These are phyloP conservation scores for Phalacrocorax aristotelis DNA, from an alignment of 2,113 vertebrate genomes.

Conservation along the genomic window DNA sequence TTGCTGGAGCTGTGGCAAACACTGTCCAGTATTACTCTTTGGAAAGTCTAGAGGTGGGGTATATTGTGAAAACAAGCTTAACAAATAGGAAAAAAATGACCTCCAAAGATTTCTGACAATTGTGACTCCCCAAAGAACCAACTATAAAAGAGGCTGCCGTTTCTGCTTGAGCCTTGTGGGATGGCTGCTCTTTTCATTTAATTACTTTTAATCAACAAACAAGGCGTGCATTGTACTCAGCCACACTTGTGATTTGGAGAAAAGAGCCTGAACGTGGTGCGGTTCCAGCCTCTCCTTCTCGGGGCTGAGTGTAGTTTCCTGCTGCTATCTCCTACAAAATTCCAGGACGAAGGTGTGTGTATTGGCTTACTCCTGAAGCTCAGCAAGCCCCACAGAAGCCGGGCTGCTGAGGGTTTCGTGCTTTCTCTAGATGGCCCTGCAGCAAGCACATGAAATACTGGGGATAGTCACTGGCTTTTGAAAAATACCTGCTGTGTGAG, in stretches of 20 bases:
- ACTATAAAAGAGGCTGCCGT: background rate
- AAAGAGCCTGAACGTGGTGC: background rate
- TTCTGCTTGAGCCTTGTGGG: background rate
- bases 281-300: background rate
- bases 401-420: background rate
- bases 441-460: accelerated
- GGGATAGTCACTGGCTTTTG: too few relatives aligned
- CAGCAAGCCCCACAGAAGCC: background rate
- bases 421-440: background rate
- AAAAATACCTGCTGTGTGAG: background rate
- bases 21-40: background rate
- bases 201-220: background rate
- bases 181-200: background rate
- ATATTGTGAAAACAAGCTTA: background rate
- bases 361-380: background rate
- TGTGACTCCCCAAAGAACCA: background rate
- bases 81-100: background rate
- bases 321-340: background rate
- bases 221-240: background rate
- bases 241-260: background rate
- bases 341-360: accelerated
- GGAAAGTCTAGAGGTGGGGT: background rate
- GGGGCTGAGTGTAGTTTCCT: background rate
- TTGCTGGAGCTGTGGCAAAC: background rate
- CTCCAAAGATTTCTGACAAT: background rate